Conservation (phyloP, 2,888 invertebrate species). For the Bellardia bayeri region DNA sequence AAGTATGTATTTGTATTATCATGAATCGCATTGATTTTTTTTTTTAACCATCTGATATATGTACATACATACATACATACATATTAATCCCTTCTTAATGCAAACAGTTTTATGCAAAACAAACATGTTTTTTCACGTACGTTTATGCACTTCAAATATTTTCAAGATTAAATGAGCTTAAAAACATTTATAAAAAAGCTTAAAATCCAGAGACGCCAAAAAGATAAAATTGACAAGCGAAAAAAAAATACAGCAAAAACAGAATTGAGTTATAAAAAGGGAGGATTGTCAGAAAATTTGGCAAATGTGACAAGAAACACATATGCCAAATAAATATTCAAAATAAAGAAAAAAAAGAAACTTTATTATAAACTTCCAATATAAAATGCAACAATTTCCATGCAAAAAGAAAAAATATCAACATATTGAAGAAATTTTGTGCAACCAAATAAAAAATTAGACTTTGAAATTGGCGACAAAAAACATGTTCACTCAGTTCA, state of each 20-base stretch:
- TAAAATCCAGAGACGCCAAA: slow-evolving; percentile 62
- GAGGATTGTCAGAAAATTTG: slow-evolving; percentile 61
- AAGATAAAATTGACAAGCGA: slow-evolving; percentile 50
- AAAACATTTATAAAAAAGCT: slow-evolving; percentile 17
- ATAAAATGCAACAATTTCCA: slow-evolving; percentile 57
- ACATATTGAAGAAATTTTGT: slow-evolving; percentile 35
- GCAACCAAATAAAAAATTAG: slow-evolving; percentile 27
- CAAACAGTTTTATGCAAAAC: slow-evolving; percentile 52
- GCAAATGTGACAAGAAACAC: slow-evolving; percentile 66
- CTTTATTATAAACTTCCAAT: slow-evolving; percentile 15
- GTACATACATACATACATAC: no score
- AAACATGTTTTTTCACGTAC: slow-evolving; percentile 37
- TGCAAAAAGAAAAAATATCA: background rate
- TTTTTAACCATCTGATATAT: slow-evolving; percentile 38
- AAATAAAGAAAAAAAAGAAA: slow-evolving; percentile 9
- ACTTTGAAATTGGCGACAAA: slow-evolving; percentile 59
- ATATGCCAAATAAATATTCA: slow-evolving; percentile 46
- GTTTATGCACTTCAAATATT: slow-evolving; percentile 42
- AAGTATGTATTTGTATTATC: no score
- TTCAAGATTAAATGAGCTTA: slow-evolving; percentile 63
- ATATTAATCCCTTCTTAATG: slow-evolving; percentile 30
- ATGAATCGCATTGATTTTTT: slow-evolving; percentile 9
- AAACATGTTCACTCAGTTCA: slow-evolving; percentile 16
- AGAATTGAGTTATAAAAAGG: slow-evolving; percentile 29
- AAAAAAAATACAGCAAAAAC: slow-evolving; percentile 25